Percentiles rank a stretch among this genome's conserved stretches.
These are phyloP conservation scores for Drosophila teissieri DNA, from an alignment of 1,140 invertebrate genomes.

Conservation along the genomic window DNA sequence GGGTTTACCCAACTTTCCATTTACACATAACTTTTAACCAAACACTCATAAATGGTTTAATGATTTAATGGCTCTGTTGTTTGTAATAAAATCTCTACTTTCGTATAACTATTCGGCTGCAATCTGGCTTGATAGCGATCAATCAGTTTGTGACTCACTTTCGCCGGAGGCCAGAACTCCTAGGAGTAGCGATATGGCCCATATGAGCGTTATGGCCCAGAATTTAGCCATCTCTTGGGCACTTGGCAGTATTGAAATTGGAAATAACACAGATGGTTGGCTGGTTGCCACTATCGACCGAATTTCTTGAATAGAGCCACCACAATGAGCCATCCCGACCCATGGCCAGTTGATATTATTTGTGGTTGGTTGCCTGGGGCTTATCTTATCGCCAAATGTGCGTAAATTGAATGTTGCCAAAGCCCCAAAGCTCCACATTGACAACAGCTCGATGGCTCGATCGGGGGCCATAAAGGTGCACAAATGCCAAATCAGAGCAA, in stretches of 20 bases:
- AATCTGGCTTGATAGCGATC: conserved; percentile 11
- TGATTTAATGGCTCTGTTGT: background rate
- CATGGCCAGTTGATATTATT: conserved; percentile 45
- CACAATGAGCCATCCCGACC: conserved; percentile 42
- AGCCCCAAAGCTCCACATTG: conserved; percentile 31
- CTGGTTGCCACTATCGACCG: conserved; percentile 41
- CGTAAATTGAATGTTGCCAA: conserved; percentile 73
- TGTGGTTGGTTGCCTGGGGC: conserved; percentile 8
- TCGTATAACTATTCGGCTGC: background rate
- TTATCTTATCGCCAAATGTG: conserved; percentile 67
- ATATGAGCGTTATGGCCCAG: background rate
- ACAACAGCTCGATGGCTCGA: conserved; percentile 30
- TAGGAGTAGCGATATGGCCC: conserved; percentile 5
- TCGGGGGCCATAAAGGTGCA: conserved; percentile 38
- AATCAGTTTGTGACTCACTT: conserved; percentile 33
- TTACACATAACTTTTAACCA: background rate
- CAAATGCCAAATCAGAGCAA: conserved; percentile 46
- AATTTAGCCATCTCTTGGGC: conserved; percentile 7
- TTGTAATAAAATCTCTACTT: background rate
- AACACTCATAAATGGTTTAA: background rate
- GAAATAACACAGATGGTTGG: too few relatives aligned
- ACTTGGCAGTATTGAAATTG: too few relatives aligned
- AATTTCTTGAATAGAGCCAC: conserved; percentile 36
- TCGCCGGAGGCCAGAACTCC: conserved; percentile 11
- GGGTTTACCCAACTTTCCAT: background rate